Conservation (phyloP, 2,797 vertebrate genomes). For the Gorsachius magnificus region DNA sequence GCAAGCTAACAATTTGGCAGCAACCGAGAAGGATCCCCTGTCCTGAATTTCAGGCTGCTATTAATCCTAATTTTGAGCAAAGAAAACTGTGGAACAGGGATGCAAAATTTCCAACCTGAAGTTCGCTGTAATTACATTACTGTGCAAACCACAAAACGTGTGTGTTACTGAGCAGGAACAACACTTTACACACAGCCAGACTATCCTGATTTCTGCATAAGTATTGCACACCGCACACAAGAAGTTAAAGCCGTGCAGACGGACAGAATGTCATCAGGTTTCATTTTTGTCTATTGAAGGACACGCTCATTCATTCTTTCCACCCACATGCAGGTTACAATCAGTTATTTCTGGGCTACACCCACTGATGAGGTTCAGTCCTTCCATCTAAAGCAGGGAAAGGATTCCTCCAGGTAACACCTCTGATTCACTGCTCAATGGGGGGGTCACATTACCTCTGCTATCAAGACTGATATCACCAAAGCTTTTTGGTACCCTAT, state of each 20-base stretch:
- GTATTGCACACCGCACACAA: not conserved
- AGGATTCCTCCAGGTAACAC: not conserved
- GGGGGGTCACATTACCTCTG: accelerated
- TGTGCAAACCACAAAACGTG: not conserved
- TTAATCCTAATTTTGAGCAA: not conserved
- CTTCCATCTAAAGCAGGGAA: not conserved
- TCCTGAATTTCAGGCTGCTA: not conserved
- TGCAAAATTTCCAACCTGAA: not conserved
- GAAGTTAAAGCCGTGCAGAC: not conserved
- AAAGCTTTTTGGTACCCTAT: not conserved
- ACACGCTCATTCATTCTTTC: not conserved
- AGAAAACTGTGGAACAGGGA: not conserved
- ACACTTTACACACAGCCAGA: not conserved
- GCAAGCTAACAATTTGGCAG: not conserved
- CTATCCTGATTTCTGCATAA: not conserved
- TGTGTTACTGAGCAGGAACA: not conserved
- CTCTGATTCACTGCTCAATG: accelerated
- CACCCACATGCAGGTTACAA: not conserved
- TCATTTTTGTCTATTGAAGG: not conserved
- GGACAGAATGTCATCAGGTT: not conserved
- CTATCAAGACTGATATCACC: not conserved
- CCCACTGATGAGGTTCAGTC: not conserved
- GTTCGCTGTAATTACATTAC: not conserved
- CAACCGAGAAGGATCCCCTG: not conserved
- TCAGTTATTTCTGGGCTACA: not conserved